Conservation (phyloP, 2,888 invertebrate genomes). For the Melinaea menophilus region DNA sequence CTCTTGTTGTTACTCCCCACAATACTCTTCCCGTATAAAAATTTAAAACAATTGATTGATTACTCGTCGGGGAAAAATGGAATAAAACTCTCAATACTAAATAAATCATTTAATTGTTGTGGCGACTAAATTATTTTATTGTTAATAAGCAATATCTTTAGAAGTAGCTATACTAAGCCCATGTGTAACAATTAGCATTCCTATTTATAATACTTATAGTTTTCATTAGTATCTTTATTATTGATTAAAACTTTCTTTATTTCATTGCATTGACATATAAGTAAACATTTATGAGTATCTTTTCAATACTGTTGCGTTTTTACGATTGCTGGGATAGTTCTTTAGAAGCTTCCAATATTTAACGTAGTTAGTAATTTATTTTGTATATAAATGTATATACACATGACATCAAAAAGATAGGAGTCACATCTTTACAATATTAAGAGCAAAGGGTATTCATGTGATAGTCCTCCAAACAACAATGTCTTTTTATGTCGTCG, state of each 20-base stretch:
- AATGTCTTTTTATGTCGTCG: conserved; percentile 51
- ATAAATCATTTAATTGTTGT: not conserved
- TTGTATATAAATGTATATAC: not conserved
- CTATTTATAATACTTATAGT: conserved; percentile 4
- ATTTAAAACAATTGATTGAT: conserved; percentile 26
- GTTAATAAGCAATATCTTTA: too few species aligned
- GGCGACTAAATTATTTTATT: not conserved
- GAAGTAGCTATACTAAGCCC: not conserved
- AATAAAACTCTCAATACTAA: not conserved
- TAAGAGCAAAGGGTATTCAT: conserved; percentile 25
- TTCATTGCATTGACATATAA: too few species aligned
- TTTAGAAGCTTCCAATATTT: too few species aligned
- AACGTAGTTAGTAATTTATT: too few species aligned
- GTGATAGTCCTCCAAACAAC: conserved; percentile 41
- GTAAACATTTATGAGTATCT: too few species aligned
- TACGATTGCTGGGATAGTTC: too few species aligned
- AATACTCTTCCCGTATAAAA: conserved; percentile 21
- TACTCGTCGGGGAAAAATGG: conserved; percentile 15
- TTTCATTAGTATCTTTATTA: too few species aligned
- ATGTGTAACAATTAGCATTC: not conserved
- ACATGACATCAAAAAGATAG: not conserved
- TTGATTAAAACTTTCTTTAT: too few species aligned
- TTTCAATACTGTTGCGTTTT: too few species aligned
- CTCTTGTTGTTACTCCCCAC: conserved; percentile 31
- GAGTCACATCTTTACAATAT: conserved; percentile 21